A percentile compares a stretch with the other conserved stretches of the same genome.
These are phyloP conservation scores for Emesis castigata DNA, from an alignment of 2,888 invertebrate genomes.

Conservation along the genomic window DNA sequence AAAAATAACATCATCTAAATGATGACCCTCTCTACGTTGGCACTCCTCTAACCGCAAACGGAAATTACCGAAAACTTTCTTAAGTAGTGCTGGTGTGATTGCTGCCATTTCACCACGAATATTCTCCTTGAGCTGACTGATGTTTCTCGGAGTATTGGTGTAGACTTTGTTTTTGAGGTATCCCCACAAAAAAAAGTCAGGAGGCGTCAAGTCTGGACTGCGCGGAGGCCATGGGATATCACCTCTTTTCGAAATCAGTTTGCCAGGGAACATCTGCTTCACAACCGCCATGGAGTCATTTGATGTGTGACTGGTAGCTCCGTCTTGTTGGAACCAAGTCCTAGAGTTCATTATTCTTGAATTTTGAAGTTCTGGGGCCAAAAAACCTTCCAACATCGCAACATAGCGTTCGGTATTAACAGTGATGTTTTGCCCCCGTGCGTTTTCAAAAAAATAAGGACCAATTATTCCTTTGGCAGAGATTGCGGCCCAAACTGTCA, in stretches of 20 bases:
- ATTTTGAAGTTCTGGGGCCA: not conserved
- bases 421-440: not conserved
- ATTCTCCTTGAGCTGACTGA: too few species aligned
- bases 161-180: conserved; percentile 11
- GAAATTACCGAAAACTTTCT: conserved; percentile 22
- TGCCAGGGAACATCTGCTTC: conserved; percentile 8
- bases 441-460: not conserved
- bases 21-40: not conserved
- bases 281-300: conserved; percentile 13
- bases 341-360: not conserved
- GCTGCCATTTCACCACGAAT: too few species aligned
- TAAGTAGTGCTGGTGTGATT: conserved; percentile 34
- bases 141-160: conserved; percentile 23
- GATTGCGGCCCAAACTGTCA: not conserved
- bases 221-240: conserved; percentile 1
- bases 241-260: conserved; percentile 18
- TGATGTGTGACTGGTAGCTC: conserved; percentile 4
- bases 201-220: not conserved
- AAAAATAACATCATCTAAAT: not conserved
- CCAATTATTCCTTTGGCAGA: conserved; percentile 3
- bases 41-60: not conserved
- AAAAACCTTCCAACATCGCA: not conserved
- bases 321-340: conserved; percentile 7
- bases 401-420: not conserved
- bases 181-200: not conserved